phyloP scores from a whole-genome alignment of 2,797 vertebrate genomes.

The Prionace glauca region DNA sequence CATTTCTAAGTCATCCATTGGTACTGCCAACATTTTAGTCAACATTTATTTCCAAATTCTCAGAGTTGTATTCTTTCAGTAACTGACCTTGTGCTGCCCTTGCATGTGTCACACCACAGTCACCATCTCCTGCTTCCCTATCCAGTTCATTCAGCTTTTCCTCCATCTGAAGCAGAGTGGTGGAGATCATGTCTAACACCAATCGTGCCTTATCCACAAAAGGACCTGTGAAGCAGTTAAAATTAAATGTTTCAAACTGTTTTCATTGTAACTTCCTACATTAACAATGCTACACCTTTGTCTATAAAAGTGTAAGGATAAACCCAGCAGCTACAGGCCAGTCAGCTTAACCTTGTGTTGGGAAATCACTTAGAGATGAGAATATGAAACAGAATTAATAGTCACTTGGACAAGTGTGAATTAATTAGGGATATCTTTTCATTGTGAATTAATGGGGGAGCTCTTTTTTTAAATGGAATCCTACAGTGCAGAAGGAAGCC shows the following conservation, averaged over 20 bases:
- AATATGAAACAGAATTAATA: not conserved
- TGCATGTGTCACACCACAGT: slow-evolving; percentile 84
- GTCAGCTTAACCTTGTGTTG: not conserved
- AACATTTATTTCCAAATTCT: not conserved
- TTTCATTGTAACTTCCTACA: slow-evolving; percentile 42
- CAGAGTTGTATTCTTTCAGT: not conserved
- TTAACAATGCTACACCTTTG: not conserved
- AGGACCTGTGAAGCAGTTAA: slow-evolving; percentile 47
- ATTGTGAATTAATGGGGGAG: no score
- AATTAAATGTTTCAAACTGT: slow-evolving; percentile 45
- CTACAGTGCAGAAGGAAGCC: no score
- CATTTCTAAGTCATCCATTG: not conserved
- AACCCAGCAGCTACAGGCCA: not conserved
- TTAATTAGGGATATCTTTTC: no score
- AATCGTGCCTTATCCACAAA: slow-evolving; percentile 52
- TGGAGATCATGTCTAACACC: slow-evolving; percentile 64
- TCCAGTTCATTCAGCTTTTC: slow-evolving; percentile 82
- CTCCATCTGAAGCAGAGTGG: slow-evolving; percentile 60
- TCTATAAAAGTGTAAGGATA: not conserved
- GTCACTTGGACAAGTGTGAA: not conserved
- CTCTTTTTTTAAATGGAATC: no score
- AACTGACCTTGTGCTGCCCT: slow-evolving; percentile 69
- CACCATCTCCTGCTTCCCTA: slow-evolving; percentile 78
- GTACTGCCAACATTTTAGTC: not conserved
- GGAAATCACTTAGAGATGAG: not conserved